Percentiles rank a stretch among this genome's conserved stretches.
phyloP scores from a whole-genome alignment of 2,113 vertebrate species.

The Colossoma macropomum region DNA sequence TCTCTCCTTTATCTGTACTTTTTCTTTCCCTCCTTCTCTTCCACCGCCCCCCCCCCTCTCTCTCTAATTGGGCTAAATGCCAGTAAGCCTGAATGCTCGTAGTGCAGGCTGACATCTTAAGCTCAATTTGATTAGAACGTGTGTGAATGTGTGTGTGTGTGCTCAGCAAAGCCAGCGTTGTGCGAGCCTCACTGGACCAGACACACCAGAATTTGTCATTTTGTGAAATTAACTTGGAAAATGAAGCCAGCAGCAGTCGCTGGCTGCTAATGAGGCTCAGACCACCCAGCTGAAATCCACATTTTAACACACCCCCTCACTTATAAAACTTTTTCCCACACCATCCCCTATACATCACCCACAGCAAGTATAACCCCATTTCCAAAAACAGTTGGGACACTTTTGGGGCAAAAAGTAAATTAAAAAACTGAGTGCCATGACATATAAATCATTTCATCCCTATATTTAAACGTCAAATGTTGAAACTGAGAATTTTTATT shows the following conservation, averaged over 20 bases:
- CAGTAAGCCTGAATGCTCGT: neutral
- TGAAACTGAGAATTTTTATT: too few species aligned
- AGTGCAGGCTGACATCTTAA: constrained; percentile 16
- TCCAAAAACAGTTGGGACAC: too few species aligned
- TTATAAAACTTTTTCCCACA: too few species aligned
- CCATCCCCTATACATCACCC: neutral
- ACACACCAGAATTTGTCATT: neutral
- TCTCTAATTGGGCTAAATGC: neutral
- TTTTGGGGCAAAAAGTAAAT: too few species aligned
- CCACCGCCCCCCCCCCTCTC: too few species aligned
- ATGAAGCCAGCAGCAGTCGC: neutral
- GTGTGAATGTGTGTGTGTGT: constrained; percentile 26
- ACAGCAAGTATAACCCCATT: too few species aligned
- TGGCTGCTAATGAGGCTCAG: neutral
- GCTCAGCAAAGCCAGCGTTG: neutral
- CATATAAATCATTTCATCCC: too few species aligned
- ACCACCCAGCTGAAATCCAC: neutral
- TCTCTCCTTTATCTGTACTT: too few species aligned
- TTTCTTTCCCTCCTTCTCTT: too few species aligned
- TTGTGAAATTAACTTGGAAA: neutral
- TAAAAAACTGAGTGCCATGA: too few species aligned
- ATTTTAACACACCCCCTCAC: neutral
- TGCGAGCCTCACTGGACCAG: neutral
- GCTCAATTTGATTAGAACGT: constrained; percentile 14
- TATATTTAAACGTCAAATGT: too few species aligned